These are phyloP conservation scores for Megaustenia siamemsis DNA, from an alignment of 2,888 invertebrate species.

Conservation along the genomic window DNA sequence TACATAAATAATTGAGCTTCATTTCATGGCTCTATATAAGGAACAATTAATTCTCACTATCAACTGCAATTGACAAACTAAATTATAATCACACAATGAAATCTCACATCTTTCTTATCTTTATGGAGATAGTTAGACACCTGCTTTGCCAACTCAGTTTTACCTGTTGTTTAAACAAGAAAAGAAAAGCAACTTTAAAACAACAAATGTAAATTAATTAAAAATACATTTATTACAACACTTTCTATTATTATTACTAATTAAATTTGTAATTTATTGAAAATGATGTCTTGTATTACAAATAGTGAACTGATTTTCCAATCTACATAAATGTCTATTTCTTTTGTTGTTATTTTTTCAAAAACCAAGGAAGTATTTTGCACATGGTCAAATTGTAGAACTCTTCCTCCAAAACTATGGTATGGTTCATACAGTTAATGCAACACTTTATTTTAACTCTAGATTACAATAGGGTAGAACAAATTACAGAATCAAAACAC, in stretches of 20 bases:
- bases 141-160: conserved; percentile 95
- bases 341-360: too few relatives aligned
- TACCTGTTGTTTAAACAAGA: conserved; percentile 81
- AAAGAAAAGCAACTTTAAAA: too few relatives aligned
- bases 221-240: neutral
- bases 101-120: conserved; percentile 85
- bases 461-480: too few relatives aligned
- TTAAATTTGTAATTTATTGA: neutral
- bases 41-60: too few relatives aligned
- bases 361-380: too few relatives aligned
- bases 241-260: neutral
- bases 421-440: neutral
- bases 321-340: neutral
- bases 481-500: too few relatives aligned
- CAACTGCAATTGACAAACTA: too few relatives aligned
- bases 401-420: neutral
- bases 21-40: too few relatives aligned
- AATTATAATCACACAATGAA: neutral
- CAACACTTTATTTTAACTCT: neutral
- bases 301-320: neutral
- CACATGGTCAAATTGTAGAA: neutral
- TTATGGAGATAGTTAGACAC: conserved; percentile 91
- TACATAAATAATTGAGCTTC: too few relatives aligned
- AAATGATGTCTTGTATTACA: neutral
- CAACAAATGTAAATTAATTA: neutral